Percentiles rank a stretch among this genome's conserved stretches.
Conservation (phyloP, 2,797 vertebrate species). For the Catharus ustulatus region DNA sequence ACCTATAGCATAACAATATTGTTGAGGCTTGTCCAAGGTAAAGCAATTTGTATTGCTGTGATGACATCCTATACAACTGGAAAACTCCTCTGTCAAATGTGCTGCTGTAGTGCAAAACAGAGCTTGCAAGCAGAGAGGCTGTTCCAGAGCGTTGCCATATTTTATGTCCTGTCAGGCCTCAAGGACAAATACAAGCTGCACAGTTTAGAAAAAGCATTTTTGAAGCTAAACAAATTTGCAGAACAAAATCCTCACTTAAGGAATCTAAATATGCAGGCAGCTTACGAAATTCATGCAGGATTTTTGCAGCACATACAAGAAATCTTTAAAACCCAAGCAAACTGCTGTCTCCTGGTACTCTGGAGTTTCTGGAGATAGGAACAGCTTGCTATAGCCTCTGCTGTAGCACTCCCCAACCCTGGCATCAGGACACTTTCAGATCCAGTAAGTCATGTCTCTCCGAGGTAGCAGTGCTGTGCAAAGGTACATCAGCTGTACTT, state of each 20-base stretch:
- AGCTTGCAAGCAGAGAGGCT: background rate
- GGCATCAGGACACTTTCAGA: background rate
- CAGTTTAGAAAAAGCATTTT: background rate
- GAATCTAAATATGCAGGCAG: background rate
- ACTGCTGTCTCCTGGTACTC: background rate
- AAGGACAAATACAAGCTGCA: background rate
- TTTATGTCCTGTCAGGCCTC: conserved; percentile 5
- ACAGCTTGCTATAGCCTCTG: background rate
- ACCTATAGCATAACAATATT: background rate
- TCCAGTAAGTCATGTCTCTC: background rate
- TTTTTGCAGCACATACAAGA: background rate
- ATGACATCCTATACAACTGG: background rate
- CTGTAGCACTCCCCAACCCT: background rate
- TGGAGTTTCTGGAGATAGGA: background rate
- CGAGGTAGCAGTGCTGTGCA: background rate
- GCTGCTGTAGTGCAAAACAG: background rate
- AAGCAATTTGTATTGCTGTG: background rate
- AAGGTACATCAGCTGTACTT: background rate
- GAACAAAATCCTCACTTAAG: background rate
- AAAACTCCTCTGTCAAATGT: background rate
- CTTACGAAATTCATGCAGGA: background rate
- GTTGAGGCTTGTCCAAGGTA: background rate
- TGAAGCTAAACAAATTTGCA: background rate
- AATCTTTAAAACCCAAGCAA: background rate
- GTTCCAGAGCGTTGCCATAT: background rate